Percentiles rank a stretch among this genome's conserved stretches.
These are phyloP conservation scores for Andrena bucephala DNA, from an alignment of 2,888 invertebrate species.

Conservation along the genomic window DNA sequence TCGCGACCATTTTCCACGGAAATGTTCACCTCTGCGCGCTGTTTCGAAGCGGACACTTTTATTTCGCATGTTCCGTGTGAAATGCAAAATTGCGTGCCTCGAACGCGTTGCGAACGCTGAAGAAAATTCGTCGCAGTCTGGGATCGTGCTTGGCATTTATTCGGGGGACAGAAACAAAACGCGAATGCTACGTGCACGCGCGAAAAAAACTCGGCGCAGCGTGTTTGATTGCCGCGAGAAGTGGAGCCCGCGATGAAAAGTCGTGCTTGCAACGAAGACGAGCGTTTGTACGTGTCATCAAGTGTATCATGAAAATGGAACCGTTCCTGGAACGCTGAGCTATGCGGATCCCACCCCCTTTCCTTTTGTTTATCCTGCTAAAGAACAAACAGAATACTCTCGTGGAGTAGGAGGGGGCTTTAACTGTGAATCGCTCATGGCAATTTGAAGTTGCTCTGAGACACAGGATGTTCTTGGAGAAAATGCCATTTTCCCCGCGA, in stretches of 20 bases:
- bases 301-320: conserved; percentile 15
- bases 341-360: neutral
- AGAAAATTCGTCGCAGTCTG: neutral
- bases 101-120: neutral
- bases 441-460: no score
- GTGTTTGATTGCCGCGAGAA: conserved; percentile 10
- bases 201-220: neutral
- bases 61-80: neutral
- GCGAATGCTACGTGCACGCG: neutral
- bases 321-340: neutral
- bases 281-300: conserved; percentile 11
- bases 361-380: neutral
- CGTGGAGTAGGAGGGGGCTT: no score
- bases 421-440: no score
- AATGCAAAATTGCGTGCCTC: neutral
- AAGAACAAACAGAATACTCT: neutral
- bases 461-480: no score
- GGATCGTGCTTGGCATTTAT: neutral
- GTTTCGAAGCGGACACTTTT: neutral
- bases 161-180: conserved; percentile 1
- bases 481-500: no score
- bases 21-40: neutral
- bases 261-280: neutral
- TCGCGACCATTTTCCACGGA: neutral
- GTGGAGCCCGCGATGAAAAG: neutral